phyloP scores from a whole-genome alignment of 2,113 vertebrate species.

The Cyprinodon tularosa region DNA sequence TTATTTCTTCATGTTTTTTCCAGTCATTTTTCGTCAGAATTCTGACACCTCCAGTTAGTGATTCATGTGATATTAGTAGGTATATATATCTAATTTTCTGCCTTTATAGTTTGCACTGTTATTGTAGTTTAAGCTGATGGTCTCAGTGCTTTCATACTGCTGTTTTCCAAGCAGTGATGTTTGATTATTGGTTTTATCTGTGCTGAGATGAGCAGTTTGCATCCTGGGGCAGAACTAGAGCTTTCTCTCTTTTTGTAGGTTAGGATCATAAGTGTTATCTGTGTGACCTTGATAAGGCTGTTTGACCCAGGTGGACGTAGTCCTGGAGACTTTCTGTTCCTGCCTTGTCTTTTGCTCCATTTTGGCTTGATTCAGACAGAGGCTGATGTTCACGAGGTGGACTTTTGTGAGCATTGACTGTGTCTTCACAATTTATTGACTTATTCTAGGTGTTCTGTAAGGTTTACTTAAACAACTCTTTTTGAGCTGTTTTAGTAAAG shows the following conservation, averaged over 20 bases:
- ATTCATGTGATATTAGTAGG: neutral
- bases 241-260: neutral
- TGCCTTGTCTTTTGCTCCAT: conserved; percentile 7
- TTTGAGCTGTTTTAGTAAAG: neutral
- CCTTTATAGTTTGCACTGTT: neutral
- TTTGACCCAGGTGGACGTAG: conserved; percentile 8
- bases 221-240: neutral
- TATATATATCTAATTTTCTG: too few species aligned
- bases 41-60: neutral
- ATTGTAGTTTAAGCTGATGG: neutral
- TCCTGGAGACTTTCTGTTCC: conserved; percentile 4
- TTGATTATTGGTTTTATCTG: neutral
- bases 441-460: conserved; percentile 19
- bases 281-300: conserved; percentile 12
- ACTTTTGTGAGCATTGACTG: conserved; percentile 48
- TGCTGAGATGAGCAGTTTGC: neutral
- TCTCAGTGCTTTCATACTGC: neutral
- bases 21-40: neutral
- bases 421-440: conserved; percentile 38
- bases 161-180: neutral
- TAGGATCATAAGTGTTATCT: conserved; percentile 19
- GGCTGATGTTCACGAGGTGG: conserved; percentile 41
- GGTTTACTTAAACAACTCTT: conserved; percentile 18
- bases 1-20: neutral
- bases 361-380: conserved; percentile 35